A percentile compares a stretch with the other conserved stretches of the same genome.
Conservation (phyloP, 2,888 invertebrate genomes). For the Euclidia mi region DNA sequence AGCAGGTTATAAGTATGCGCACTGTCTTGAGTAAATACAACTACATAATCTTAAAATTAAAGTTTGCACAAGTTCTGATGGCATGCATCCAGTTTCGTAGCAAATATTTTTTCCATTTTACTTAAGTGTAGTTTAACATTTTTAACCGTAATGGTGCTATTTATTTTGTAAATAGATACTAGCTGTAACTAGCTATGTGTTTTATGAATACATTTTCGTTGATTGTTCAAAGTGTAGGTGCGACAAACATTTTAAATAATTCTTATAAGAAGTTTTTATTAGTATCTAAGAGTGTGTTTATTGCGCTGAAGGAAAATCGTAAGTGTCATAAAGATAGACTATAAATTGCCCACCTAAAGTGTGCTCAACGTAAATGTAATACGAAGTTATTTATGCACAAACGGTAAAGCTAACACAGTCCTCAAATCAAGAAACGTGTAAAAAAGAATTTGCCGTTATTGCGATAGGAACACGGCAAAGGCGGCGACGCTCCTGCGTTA, state of each 20-base stretch:
- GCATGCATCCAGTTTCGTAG: conserved; percentile 47
- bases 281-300: neutral
- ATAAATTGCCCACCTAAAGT: neutral
- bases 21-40: conserved; percentile 46
- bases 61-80: conserved; percentile 49
- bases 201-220: neutral
- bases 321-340: too few relatives aligned
- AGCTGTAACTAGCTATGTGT: neutral
- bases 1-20: conserved; percentile 49
- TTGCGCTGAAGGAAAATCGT: too few relatives aligned
- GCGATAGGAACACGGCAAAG: conserved; percentile 74
- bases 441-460: conserved; percentile 71
- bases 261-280: too few relatives aligned
- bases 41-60: conserved; percentile 54
- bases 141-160: conserved; percentile 15
- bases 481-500: conserved; percentile 77
- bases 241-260: too few relatives aligned
- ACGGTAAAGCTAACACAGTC: conserved; percentile 13
- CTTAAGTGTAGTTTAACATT: conserved; percentile 29
- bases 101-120: conserved; percentile 36
- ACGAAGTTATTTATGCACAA: conserved; percentile 22
- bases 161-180: conserved; percentile 4
- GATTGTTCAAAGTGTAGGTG: neutral
- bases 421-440: conserved; percentile 69
- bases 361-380: conserved; percentile 1